Evolutionary conservation across 2,797 vertebrate species (phyloP).

Genomic region (Gallinago stenura): DNA sequence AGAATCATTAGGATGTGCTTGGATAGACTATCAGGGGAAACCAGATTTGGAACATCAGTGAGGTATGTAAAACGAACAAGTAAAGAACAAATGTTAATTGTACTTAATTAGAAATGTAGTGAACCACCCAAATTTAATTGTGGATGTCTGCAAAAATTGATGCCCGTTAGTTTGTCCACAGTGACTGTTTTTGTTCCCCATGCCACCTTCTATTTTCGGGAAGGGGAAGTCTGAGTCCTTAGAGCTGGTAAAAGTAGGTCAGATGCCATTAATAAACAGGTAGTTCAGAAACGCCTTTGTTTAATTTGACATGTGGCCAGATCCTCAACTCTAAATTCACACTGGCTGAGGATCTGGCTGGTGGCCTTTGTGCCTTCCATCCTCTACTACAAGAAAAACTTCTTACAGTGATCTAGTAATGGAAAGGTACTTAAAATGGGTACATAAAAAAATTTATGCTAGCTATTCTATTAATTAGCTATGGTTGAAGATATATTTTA

Average conservation of each 20-base stretch:
- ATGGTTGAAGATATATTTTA: background rate
- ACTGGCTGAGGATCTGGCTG: background rate
- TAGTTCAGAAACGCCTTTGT: conserved; percentile 52
- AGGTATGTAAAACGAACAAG: conserved; percentile 65
- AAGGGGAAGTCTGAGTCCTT: conserved; percentile 14
- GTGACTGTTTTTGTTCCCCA: background rate
- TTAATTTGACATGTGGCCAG: conserved; percentile 38
- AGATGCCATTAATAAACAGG: conserved; percentile 47
- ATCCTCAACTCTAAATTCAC: background rate
- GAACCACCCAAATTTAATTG: conserved; percentile 71
- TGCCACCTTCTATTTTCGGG: conserved; percentile 51
- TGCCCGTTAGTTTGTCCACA: conserved; percentile 55
- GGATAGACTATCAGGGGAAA: conserved; percentile 34
- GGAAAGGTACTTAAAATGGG: background rate
- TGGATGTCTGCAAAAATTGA: conserved; percentile 22
- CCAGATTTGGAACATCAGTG: conserved; percentile 33
- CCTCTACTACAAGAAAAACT: background rate
- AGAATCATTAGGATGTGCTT: conserved; percentile 68
- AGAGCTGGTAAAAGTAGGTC: conserved; percentile 44
- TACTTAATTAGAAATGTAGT: conserved; percentile 74
- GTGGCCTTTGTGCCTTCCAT: background rate
- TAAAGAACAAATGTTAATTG: conserved; percentile 67
- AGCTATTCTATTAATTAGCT: background rate
- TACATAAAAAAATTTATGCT: background rate
- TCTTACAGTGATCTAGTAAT: background rate